Evolutionary conservation across 2,888 invertebrate species (phyloP).

Genomic region (Myopa testacea): DNA sequence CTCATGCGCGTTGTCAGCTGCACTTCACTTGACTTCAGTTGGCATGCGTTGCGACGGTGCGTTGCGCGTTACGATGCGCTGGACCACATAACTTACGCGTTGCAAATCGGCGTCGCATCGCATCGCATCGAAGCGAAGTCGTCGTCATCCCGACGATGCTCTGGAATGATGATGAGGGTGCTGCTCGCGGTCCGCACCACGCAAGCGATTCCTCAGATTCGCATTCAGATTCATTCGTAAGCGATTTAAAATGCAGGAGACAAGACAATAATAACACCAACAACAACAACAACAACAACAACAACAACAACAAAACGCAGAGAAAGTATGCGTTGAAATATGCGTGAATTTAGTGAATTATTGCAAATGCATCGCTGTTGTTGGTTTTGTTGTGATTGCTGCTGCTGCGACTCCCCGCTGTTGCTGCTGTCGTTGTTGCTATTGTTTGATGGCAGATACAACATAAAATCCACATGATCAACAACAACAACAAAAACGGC

Average conservation of each 20-base stretch:
- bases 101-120: constrained; percentile 39
- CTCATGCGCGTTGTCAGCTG: constrained; percentile 32
- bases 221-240: neutral
- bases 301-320: constrained; percentile 2
- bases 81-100: constrained; percentile 42
- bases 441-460: neutral
- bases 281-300: neutral
- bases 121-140: neutral
- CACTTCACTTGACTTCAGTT: constrained; percentile 1
- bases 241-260: constrained; percentile 10
- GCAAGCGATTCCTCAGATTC: neutral
- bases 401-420: neutral
- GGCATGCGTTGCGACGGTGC: constrained; percentile 14
- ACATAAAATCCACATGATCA: constrained; percentile 27
- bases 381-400: neutral
- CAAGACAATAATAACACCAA: neutral
- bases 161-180: neutral
- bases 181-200: neutral
- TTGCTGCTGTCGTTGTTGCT: neutral
- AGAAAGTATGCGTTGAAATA: constrained; percentile 33
- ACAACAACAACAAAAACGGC: constrained; percentile 22
- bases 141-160: neutral
- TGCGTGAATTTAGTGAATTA: constrained; percentile 38
- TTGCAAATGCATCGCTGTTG: constrained; percentile 30
- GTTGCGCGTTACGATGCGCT: neutral